phyloP scores from a whole-genome alignment of 1,140 invertebrate species.

The Saccostrea glomerata region DNA sequence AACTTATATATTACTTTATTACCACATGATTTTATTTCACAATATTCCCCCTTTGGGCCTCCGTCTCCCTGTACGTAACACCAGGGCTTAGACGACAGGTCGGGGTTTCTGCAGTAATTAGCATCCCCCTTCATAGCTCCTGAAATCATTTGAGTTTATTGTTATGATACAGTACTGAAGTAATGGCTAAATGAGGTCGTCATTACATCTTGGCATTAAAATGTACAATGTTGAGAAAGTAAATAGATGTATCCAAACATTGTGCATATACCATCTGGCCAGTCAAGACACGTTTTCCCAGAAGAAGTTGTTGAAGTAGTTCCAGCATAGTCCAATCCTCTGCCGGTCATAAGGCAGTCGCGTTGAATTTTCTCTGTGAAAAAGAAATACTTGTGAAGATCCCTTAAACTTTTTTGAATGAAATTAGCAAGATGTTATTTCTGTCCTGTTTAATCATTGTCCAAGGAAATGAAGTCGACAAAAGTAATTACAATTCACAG shows the following conservation, averaged over 20 bases:
- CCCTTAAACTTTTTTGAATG: not conserved
- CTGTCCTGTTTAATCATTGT: too few species aligned
- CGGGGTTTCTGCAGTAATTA: conserved; percentile 23
- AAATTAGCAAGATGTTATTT: not conserved
- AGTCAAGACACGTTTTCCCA: not conserved
- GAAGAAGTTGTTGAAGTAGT: not conserved
- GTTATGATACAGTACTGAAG: too few species aligned
- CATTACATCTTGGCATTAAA: not conserved
- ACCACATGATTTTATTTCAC: conserved; percentile 81
- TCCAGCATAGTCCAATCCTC: not conserved
- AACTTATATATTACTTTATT: not conserved
- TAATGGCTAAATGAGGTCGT: not conserved
- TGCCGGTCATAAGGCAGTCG: not conserved
- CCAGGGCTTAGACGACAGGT: conserved; percentile 84
- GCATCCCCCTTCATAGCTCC: not conserved
- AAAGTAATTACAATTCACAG: not conserved
- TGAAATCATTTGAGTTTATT: not conserved
- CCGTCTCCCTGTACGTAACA: conserved; percentile 92
- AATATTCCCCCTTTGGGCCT: conserved; percentile 91
- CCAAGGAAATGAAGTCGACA: too few species aligned
- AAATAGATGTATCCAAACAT: not conserved
- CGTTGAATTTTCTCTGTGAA: not conserved
- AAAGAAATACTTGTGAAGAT: not conserved
- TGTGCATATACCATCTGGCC: conserved; percentile 1
- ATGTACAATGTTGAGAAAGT: not conserved